Percentiles rank a stretch among this genome's conserved stretches.
Conservation (phyloP, 2,113 vertebrate genomes). For the Rutilus rutilus region DNA sequence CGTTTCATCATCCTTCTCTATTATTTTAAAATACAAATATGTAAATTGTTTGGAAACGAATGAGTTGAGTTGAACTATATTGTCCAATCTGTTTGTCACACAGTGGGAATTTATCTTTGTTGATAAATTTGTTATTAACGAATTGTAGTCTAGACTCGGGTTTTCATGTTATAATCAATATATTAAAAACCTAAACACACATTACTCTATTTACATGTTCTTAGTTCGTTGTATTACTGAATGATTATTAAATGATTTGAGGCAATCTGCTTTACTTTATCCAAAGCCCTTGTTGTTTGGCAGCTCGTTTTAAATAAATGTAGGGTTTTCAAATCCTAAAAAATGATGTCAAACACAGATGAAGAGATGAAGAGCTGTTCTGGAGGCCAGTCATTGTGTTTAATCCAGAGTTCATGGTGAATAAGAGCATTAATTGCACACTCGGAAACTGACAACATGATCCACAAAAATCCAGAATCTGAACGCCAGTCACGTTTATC, state of each 20-base stretch:
- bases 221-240: conserved; percentile 14
- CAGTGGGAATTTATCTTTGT: too few relatives aligned
- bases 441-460: neutral
- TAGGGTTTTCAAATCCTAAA: conserved; percentile 18
- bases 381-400: conserved; percentile 1
- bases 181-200: neutral
- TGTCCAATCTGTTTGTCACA: too few relatives aligned
- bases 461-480: neutral
- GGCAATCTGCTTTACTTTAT: conserved; percentile 22
- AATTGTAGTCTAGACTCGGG: neutral
- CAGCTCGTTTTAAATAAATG: conserved; percentile 37
- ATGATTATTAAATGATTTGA: conserved; percentile 15
- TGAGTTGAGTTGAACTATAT: too few relatives aligned
- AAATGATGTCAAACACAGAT: conserved; percentile 33
- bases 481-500: neutral
- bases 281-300: conserved; percentile 18
- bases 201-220: neutral
- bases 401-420: conserved; percentile 28
- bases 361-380: conserved; percentile 13
- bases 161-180: neutral
- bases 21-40: neutral
- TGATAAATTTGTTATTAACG: neutral
- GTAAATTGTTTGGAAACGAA: neutral
- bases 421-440: conserved; percentile 68
- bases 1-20: neutral